These are phyloP conservation scores for Oreocharis arfaki DNA, from an alignment of 2,113 vertebrate genomes.

Conservation along the genomic window DNA sequence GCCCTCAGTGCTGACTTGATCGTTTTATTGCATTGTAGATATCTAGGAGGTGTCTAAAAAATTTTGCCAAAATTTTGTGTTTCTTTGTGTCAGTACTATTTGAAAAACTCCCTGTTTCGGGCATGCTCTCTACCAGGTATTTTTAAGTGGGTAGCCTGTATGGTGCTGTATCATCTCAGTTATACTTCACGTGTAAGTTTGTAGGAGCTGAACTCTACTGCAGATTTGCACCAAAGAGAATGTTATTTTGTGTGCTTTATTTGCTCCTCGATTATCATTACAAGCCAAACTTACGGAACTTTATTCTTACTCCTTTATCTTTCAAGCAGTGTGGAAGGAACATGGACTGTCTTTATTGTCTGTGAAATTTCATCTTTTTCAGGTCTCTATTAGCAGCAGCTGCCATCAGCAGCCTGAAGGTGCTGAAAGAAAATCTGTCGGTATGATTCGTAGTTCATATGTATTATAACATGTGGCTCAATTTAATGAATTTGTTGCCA, in stretches of 20 bases:
- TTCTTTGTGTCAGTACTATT: neutral
- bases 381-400: neutral
- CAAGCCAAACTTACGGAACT: neutral
- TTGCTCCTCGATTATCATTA: neutral
- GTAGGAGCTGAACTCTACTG: neutral
- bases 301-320: neutral
- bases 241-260: neutral
- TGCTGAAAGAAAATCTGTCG: neutral
- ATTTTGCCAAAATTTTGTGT: neutral
- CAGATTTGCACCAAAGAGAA: neutral
- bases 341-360: neutral
- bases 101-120: neutral
- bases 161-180: neutral
- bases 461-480: neutral
- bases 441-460: neutral
- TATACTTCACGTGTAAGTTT: neutral
- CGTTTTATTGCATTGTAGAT: neutral
- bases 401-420: neutral
- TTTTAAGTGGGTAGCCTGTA: neutral
- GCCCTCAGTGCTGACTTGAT: neutral
- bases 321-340: neutral
- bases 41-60: neutral
- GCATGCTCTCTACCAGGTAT: neutral
- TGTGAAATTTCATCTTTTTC: neutral
- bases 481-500: neutral